These are phyloP conservation scores for Nematostella vectensis DNA, from an alignment of 92 coral and sea anemone species.

Conservation along the genomic window DNA sequence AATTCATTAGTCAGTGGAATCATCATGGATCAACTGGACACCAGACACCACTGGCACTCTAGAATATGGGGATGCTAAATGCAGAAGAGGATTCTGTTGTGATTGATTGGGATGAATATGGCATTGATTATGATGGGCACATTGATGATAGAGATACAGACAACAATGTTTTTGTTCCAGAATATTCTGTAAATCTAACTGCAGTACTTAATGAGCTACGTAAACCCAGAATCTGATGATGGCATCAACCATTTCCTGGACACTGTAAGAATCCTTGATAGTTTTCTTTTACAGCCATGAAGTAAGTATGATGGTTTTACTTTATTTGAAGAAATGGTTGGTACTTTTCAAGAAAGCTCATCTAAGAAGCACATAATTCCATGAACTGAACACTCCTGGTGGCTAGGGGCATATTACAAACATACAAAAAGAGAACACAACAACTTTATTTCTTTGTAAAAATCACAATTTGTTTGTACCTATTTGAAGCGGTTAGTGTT, in stretches of 20 bases:
- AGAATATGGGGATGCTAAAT: slow-evolving; percentile 25
- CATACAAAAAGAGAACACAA: too few species aligned
- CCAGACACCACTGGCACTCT: slow-evolving; percentile 31
- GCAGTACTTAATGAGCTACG: slow-evolving; percentile 18
- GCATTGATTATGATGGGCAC: slow-evolving; percentile 35
- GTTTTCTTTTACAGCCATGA: slow-evolving; percentile 12
- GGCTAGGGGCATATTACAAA: too few species aligned
- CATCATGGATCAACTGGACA: slow-evolving; percentile 37
- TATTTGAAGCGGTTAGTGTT: too few species aligned
- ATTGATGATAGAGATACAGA: slow-evolving; percentile 19
- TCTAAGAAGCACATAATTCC: too few species aligned
- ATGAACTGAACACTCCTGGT: too few species aligned
- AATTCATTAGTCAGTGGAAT: slow-evolving; percentile 50
- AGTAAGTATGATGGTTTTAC: too few species aligned
- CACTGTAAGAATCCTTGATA: slow-evolving; percentile 25
- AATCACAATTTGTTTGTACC: too few species aligned
- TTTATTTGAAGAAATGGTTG: too few species aligned
- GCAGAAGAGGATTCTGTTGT: slow-evolving; percentile 15
- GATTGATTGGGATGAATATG: slow-evolving; percentile 29
- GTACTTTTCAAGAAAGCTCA: too few species aligned
- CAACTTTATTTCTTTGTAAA: too few species aligned
- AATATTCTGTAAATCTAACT: slow-evolving; percentile 31
- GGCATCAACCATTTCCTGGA: slow-evolving; percentile 34
- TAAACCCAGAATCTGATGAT: slow-evolving; percentile 38
- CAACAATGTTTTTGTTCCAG: slow-evolving; percentile 45